Percentiles rank a stretch among this genome's conserved stretches.
Evolutionary conservation across 2,113 vertebrate species (phyloP).

Genomic region (Hystrix cristata): DNA sequence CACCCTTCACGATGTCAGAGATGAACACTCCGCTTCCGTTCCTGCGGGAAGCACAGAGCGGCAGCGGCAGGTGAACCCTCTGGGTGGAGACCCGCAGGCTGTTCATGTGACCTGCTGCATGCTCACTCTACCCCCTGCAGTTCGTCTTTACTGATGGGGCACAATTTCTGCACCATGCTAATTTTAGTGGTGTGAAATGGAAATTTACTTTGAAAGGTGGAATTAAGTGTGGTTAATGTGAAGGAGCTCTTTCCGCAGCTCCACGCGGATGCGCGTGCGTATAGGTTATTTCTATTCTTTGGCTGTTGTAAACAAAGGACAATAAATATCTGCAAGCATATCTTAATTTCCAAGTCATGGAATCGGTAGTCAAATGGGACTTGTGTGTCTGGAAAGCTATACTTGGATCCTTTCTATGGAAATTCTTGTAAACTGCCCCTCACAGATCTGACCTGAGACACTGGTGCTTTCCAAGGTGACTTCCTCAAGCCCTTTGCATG

Average conservation of each 20-base stretch:
- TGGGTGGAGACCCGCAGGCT: background rate
- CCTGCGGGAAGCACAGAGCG: constrained; percentile 80
- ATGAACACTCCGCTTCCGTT: constrained; percentile 96
- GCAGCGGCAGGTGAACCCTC: no score
- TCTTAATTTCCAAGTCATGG: background rate
- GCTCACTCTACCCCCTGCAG: background rate
- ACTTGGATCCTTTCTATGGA: background rate
- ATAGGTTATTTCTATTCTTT: background rate
- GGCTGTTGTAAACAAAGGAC: background rate
- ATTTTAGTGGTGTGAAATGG: constrained; percentile 53
- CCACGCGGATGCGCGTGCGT: no score
- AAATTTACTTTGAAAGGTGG: constrained; percentile 43
- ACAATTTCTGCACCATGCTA: constrained; percentile 46
- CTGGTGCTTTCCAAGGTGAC: background rate
- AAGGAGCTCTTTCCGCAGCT: no score
- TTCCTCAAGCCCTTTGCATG: background rate
- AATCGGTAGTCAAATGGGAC: constrained; percentile 19
- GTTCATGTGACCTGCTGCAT: background rate
- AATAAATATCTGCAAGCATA: background rate
- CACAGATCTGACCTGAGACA: background rate
- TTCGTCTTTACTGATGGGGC: background rate
- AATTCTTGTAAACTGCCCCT: background rate
- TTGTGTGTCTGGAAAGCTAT: constrained; percentile 3
- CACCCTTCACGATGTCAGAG: constrained; percentile 97
- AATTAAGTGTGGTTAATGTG: no score